Base-by-base conservation (phyloP, 2,888 invertebrate species). In the Tenthredo scrophulariae region DNA sequence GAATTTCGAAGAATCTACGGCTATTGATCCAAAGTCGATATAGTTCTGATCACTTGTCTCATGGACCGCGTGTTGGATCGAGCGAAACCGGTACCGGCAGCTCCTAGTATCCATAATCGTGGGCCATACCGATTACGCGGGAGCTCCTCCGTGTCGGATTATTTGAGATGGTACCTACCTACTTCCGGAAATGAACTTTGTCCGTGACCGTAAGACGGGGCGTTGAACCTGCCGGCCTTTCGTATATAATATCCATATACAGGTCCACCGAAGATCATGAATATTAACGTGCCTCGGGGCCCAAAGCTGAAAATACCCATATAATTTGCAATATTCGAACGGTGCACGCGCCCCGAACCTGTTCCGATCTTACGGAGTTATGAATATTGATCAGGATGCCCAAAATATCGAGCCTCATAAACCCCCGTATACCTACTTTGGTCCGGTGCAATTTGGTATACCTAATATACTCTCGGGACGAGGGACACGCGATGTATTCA, bases 321-420 rank as follows among this genome's bases (percentile, higher is more conserved):
- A 86, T 89, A 89, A 89, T 89, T 89, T 89, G 86, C 86, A 88
- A 89, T 89, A 62, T 72, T 82, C 85, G 75, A 75, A 58, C 80
- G 79, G 74, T 54, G 80, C 74, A 37, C 50, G 84, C 74, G 22
- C 65, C 67, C 50, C 86, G 43, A 62, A 84, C 85, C 79, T 80
- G 74, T 75, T 58, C 84, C 70, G 62, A 74, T 85, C 58, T 79
- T 58, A 33, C 58, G 33, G 83, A 50, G 86, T 87, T 88, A 89
- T 89, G 89, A 89, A 90, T 89, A 89, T 89, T 89, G 87, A 89
- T 88, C 86, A 50, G 79, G 85, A 74, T 22, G 86, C 86, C 86
- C 87, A 85, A 89, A 88, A 88, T 88, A 89, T 88, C 62, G 40
- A 62, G 26, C 15, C 37, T 22, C 50, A n/a, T n/a, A 9, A 77